Base-by-base conservation (phyloP, 2,113 vertebrate genomes). In the Lucifuga dentata region DNA sequence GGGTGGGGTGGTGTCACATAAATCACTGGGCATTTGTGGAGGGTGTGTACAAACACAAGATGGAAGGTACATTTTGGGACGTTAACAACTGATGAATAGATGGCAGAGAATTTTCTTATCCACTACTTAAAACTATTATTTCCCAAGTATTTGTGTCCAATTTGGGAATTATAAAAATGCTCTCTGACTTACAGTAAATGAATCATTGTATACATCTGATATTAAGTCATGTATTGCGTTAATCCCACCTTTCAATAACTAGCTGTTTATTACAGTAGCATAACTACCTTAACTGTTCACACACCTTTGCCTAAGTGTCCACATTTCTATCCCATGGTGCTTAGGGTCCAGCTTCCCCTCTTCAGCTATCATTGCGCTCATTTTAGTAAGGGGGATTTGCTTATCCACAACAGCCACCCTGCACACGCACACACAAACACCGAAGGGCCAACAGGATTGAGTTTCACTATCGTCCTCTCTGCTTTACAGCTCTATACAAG, bases 361-460 rank as follows among this genome's bases (percentile, higher is more conserved):
- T 45, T 59, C 48, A 78, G 46, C 46, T 39, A 36, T 36, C 44
- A 12, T 59, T 38, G 52, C 23, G 19, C 61, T 80, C 33, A 1
- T 73, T 74, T 77, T 36, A 68, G 57, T 52, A 21, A 66, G 21
- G 57, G 20, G 64, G 72, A 63, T 79, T 62, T 80, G 66, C 79
- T 48, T 60, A 53, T 57, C 62, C 55, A 46, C 40, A 58, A 40
- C 17, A 40, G 7, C 52, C 53, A 53, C 16, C 40, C 19, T 0
- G 20, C 52, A 73, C 33, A 63, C 23, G 5, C 8, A 59, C 44
- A 33, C 32, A 36, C 55, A 40, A 46, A 36, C 21, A 38, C 39
- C 52, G 49, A 50, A 50, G 70, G 59, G 55, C 57, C 26, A 43
- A 51, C 19, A 23, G 70, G 81, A 80, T 81, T 76, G 61, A 44